Evolutionary conservation across 2,113 vertebrate genomes (phyloP), one percentile per base, ranked within the genome.

Genomic region (Oreochromis tanganicae): DNA sequence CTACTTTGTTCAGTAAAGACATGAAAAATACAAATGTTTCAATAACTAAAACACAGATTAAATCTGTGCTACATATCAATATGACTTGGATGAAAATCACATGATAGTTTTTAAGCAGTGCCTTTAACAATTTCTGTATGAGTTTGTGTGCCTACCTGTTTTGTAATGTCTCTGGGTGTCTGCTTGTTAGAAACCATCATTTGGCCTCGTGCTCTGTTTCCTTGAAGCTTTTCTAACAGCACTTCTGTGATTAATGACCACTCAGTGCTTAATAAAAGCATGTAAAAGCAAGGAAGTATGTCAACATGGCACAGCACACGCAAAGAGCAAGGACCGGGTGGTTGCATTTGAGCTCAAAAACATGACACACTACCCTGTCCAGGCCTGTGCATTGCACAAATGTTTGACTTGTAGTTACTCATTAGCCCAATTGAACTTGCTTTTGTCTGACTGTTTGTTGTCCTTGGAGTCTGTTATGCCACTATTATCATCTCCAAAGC

Each of bases 231-330:
- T 68, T 85, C 87, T 59, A 75, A 71, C 82, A 41, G 56, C 36
- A 41, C 10, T 78, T 43, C 90, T 82, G 85, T 96, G 96, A 96
- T 96, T 94, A 95, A 96, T 96, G 91, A 93, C 87, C 89, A 87
- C 89, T 94, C 93, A 41, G 83, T 54, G 63, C 85, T 87, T 93
- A 92, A 94, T 95, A 91, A 95, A 95, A 94, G 94, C 91, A 88
- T 89, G 83, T 61, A 86, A 93, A 90, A 90, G 88, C 88, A 87
- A 87, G 89, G 73, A 87, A 90, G 90, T 82, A 89, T 94, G 95
- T 92, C 88, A 93, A 89, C 87, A 89, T 91, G 93, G 94, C 86
- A 91, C 88, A 81, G 90, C 59, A 56, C 81, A 91, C 79, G 89
- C 88, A 61, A 6, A 66, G 56, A 90, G 87, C 66, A 41, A 50